Base-by-base conservation (phyloP, 2,797 vertebrate genomes). In the Mallotus villosus region DNA sequence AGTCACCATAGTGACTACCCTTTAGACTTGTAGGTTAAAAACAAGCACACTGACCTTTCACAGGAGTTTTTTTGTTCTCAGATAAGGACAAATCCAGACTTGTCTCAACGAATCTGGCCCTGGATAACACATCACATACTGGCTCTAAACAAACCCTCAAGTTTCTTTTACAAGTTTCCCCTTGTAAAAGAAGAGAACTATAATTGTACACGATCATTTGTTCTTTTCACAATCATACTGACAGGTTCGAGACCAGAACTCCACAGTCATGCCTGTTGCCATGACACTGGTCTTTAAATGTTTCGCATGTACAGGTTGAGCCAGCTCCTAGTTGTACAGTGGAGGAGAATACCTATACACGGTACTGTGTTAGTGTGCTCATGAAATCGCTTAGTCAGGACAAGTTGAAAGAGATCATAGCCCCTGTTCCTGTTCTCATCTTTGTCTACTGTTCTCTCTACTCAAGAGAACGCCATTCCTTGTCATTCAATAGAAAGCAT, bases 401-500 rank as follows among this genome's bases (percentile, higher is more conserved):
- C 51, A 53, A n/a, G 14, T 53, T 53, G 14, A 55, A 8, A 14
- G 41, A 14, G 41, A 14, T 46, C 41, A 46, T 14, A 46, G 9
- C 8, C 12, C 1, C 32, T 41, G 16, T 63, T 65, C 37, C 14
- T 41, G 41, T 24, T 46, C 17, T 7, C 5, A 64, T n/a, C 60
- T 65, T 14, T 64, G 32, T 65, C 21, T 65, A 25, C 22, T 53
- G 19, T 27, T 67, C 19, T 67, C 14, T 51, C 24, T 2, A 22
- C 57, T 22, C 24, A 32, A 5, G 5, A 62, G 0, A 61, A 59
- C 74, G 59, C 27, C 55, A 29, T 55, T 1, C 37, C 72, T 74
- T 58, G 60, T 2, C 11, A 32, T 24, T 64, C 12, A 8, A 67
- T 29, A 19, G 75, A 46, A 74, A 77, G 64, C 71, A 49, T 32